Conservation (phyloP, 2,113 vertebrate species). For the Serranochromis macrocephalus region DNA sequence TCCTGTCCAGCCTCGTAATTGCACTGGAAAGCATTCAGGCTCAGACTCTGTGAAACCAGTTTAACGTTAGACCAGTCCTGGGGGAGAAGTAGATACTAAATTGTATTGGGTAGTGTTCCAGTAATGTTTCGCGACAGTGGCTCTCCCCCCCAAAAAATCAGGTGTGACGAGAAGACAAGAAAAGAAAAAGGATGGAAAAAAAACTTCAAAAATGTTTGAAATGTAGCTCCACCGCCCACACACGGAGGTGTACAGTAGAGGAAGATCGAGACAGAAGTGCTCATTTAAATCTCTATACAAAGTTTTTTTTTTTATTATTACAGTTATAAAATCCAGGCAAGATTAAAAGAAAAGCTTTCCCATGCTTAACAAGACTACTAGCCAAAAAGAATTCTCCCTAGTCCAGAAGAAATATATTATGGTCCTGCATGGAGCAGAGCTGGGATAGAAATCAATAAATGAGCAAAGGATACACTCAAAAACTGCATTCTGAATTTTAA, state of each 20-base stretch:
- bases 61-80: background rate
- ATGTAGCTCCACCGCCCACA: background rate
- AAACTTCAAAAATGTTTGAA: background rate
- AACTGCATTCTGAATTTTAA: background rate
- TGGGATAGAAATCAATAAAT: background rate
- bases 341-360: background rate
- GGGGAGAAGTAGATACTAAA: background rate
- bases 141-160: background rate
- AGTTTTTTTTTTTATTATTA: background rate
- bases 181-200: background rate
- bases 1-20: background rate
- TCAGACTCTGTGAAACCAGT: background rate
- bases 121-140: background rate
- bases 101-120: background rate
- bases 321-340: background rate
- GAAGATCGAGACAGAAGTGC: background rate
- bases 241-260: background rate
- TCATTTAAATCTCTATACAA: background rate
- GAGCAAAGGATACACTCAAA: background rate
- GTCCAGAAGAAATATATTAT: background rate
- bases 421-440: background rate
- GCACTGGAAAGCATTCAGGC: background rate
- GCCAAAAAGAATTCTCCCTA: background rate
- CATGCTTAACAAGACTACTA: background rate
- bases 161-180: background rate